A percentile compares a stretch with the other conserved stretches of the same genome.
Conservation (phyloP, 2,113 vertebrate species). For the Meles meles region DNA sequence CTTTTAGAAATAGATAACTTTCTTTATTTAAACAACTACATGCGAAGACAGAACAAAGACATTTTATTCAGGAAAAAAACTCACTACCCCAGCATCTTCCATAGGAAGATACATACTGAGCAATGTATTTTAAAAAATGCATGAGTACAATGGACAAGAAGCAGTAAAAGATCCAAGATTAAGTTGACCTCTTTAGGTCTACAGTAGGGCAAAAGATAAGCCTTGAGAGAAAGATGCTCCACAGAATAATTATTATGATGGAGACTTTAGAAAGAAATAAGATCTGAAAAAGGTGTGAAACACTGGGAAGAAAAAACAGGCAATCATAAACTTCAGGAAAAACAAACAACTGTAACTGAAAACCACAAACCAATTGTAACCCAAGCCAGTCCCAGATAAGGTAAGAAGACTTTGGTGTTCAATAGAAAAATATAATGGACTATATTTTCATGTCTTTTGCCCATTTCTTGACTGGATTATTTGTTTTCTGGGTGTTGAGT, state of each 20-base stretch:
- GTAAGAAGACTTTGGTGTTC: neutral
- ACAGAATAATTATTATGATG: neutral
- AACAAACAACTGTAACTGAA: neutral
- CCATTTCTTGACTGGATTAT: too few species aligned
- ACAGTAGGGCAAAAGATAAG: neutral
- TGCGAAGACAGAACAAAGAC: neutral
- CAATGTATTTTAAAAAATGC: neutral
- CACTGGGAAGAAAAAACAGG: neutral
- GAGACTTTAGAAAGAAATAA: neutral
- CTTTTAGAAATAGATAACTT: neutral
- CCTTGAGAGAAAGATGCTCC: neutral
- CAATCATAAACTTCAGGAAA: neutral
- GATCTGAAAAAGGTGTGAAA: neutral
- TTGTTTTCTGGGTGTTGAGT: too few species aligned
- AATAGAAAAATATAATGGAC: neutral
- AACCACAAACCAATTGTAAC: neutral
- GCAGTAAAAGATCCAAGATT: neutral
- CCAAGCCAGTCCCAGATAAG: neutral
- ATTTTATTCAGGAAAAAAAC: neutral
- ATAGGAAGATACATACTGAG: neutral
- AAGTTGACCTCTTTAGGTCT: neutral
- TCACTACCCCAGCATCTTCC: neutral
- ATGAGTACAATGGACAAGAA: neutral
- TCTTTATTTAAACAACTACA: neutral
- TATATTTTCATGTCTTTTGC: too few species aligned